Evolutionary conservation across 2,888 invertebrate genomes (phyloP), one percentile per base, ranked within the genome.

Genomic region (Watsonalla binaria): DNA sequence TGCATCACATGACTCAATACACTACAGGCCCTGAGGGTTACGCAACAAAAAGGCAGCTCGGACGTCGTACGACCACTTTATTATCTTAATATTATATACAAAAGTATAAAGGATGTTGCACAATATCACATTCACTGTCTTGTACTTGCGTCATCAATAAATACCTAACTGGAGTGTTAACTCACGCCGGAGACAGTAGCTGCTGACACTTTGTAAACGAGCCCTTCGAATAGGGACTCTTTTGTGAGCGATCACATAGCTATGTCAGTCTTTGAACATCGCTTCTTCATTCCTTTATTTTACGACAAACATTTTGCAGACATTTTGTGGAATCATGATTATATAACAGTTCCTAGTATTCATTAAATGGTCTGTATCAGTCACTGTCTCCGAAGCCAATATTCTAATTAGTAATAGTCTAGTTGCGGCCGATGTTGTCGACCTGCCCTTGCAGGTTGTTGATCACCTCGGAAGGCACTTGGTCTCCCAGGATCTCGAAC

Each of bases 361-460:
- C 47, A n/a, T 37, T 8, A 48, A 47, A 47, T 13, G 33, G 34
- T 47, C 5, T 37, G 54, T 57, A 55, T 52, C 56, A 55, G 61
- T 63, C 60, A 59, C 60, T 65, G 63, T 61, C 51, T 53, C 55
- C 66, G 52, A 54, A 5, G 46, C 58, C 56, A 15, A 52, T 45
- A 33, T 55, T 51, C 51, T 52, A 51, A 51, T 47, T 50, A 53
- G 46, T 53, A 6, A 45, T 48, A 53, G 14, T 39, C 64, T 80
- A 84, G 74, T 93, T 92, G 67, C 92, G 92, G 66, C 96, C 96
- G 70, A 97, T 94, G 85, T 95, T 94, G 82, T 97, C 96, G 70
- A 97, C 94, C 86, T 96, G 96, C 53, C 93, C 89, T 80, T 97
- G 96, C 59, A 97, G 92, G 86, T 97, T 97, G 92, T 94, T 96